Base-by-base conservation (phyloP, 2,113 vertebrate species). In the Suricata suricatta region DNA sequence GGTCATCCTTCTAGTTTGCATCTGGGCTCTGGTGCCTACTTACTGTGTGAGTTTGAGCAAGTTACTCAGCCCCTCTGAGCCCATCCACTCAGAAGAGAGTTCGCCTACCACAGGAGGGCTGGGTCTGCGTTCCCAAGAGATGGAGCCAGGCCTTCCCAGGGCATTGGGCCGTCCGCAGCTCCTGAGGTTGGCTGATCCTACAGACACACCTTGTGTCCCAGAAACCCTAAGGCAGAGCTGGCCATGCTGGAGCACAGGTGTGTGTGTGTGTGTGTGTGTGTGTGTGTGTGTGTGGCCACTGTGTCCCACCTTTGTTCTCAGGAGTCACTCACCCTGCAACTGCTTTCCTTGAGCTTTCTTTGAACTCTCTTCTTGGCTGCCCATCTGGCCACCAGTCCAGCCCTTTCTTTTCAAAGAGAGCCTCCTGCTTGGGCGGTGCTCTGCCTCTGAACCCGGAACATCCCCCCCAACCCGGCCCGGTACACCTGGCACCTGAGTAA, bases 401-500 rank as follows among this genome's bases (percentile, higher is more conserved):
- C 77, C 60, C 77, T 95, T 97, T 96, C 27, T 82, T 91, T 92
- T 76, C 47, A 83, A 84, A 90, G 35, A 57, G 7, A 76, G 54
- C 19, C 17, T 95, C 66, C 7, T 88, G 31, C 57, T 71, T 93
- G 47, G 69, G 71, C 87, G 44, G 21, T 66, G 31, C 71, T 79
- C 63, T 31, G 63, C 17, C 33, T 71, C 57, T 76, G 66, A 86
- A 60, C 69, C 57, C 29, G 3, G 16, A 25, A 3, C 27, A 15
- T 12, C 29, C 4, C 15, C 17, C 29, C 2, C 2, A 3, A 5
- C 10, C 21, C 33, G 19, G 31, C 52, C 57, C 29, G 0, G 33
- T 31, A 47, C 57, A 94, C 77, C 89, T 80, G 71, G n/a, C 96
- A 97, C 97, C 96, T 98, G 96, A 63, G 86, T 96, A 97, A 98